phyloP scores from a whole-genome alignment of 2,113 vertebrate species.

The Sorex fumeus region DNA sequence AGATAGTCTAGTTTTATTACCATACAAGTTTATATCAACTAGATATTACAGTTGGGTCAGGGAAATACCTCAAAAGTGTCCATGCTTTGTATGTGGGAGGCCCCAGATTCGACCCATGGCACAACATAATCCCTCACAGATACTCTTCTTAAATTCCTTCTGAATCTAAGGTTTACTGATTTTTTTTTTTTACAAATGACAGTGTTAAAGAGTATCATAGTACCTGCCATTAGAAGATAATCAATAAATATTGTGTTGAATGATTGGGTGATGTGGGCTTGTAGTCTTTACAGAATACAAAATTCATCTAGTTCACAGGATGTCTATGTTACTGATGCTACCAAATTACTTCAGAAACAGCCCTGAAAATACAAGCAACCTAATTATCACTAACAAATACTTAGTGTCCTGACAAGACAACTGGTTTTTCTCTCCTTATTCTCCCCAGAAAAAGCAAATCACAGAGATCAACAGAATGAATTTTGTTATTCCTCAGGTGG shows the following conservation, averaged over 20 bases:
- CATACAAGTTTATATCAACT: too few species aligned
- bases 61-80: too few species aligned
- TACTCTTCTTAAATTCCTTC: too few species aligned
- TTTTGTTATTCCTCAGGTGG: conserved; percentile 40
- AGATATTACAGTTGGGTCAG: too few species aligned
- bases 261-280: neutral
- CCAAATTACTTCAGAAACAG: conserved; percentile 4
- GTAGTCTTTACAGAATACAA: neutral
- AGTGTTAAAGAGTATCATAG: conserved; percentile 15
- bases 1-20: too few species aligned
- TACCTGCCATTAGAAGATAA: neutral
- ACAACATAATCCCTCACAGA: too few species aligned
- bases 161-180: neutral
- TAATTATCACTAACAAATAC: conserved; percentile 5
- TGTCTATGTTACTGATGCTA: neutral
- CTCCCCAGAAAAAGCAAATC: neutral
- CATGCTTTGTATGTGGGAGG: too few species aligned
- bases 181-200: conserved; percentile 12
- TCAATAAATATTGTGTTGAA: conserved; percentile 25
- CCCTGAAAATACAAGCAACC: neutral
- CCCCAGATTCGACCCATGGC: too few species aligned
- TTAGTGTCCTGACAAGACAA: neutral
- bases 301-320: conserved; percentile 18
- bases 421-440: conserved; percentile 4
- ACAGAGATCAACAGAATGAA: conserved; percentile 22